Conservation (phyloP, 2,797 vertebrate species). For the Peromyscus aztecus region DNA sequence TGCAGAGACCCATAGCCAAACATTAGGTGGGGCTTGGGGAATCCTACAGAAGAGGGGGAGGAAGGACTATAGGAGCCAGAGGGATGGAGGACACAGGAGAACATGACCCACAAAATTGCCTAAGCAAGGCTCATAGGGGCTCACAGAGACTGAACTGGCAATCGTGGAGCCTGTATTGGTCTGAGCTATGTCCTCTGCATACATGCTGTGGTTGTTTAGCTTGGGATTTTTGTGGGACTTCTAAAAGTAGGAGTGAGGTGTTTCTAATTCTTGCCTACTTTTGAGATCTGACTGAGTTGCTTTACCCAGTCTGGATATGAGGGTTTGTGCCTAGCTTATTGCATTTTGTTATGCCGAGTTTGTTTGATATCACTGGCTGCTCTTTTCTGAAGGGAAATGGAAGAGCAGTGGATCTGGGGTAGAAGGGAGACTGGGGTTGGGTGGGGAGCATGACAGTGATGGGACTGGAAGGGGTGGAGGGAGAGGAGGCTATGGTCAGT, state of each 20-base stretch:
- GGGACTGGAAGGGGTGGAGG: neutral
- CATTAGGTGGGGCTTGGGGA: neutral
- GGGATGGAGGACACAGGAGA: neutral
- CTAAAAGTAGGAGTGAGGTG: neutral
- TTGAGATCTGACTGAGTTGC: neutral
- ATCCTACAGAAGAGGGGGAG: neutral
- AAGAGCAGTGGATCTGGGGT: neutral
- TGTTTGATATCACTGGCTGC: neutral
- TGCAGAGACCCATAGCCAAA: neutral
- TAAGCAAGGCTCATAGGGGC: neutral
- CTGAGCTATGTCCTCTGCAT: neutral
- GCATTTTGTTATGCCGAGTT: neutral
- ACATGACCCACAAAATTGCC: neutral
- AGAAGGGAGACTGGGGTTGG: neutral
- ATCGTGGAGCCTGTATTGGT: neutral
- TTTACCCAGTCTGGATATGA: neutral
- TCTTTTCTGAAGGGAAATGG: neutral
- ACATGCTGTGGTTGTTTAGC: neutral
- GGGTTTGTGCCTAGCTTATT: neutral
- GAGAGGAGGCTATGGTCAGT: neutral
- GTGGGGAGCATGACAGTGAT: neutral
- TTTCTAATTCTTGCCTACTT: neutral
- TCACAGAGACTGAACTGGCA: neutral
- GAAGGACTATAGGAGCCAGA: neutral
- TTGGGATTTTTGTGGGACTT: neutral